Percentiles rank a stretch among this genome's conserved stretches.
Conservation (phyloP, 1,140 invertebrate genomes). For the Hyles vespertilio region DNA sequence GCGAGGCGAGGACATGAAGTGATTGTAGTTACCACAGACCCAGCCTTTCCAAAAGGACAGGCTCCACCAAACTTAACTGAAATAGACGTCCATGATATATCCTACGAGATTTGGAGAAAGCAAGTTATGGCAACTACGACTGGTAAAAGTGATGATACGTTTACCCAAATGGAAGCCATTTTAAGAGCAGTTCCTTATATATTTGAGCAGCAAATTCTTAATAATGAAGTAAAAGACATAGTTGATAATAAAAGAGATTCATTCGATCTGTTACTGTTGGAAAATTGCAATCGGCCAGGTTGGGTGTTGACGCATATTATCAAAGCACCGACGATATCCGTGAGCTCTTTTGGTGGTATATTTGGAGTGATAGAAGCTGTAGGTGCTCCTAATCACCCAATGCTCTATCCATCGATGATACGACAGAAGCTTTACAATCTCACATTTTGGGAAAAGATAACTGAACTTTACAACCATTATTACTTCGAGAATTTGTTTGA, state of each 20-base stretch:
- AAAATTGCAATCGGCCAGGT: background rate
- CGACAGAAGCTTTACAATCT: constrained; percentile 13
- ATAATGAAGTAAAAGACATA: constrained; percentile 1
- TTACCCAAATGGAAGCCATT: background rate
- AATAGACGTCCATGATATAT: constrained; percentile 6
- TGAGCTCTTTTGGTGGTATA: constrained; percentile 16
- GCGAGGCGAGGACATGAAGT: constrained; percentile 6
- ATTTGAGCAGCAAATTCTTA: background rate
- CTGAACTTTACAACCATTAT: constrained; percentile 2
- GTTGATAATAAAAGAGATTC: background rate
- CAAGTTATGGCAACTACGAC: background rate
- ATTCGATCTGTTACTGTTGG: constrained; percentile 2
- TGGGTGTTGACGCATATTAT: constrained; percentile 11
- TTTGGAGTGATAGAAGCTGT: constrained; percentile 8
- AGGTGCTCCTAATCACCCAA: constrained; percentile 18
- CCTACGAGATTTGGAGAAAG: background rate
- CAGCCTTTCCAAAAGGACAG: constrained; percentile 1
- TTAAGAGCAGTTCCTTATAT: background rate
- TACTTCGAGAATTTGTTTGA: background rate
- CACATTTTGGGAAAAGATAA: constrained; percentile 12
- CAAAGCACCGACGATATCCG: constrained; percentile 16
- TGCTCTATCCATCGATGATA: constrained; percentile 11
- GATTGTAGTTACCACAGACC: background rate
- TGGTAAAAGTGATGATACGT: background rate
- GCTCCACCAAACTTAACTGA: constrained; percentile 4